phyloP scores from a whole-genome alignment of 2,888 invertebrate genomes.

The Calameuta pallipes region DNA sequence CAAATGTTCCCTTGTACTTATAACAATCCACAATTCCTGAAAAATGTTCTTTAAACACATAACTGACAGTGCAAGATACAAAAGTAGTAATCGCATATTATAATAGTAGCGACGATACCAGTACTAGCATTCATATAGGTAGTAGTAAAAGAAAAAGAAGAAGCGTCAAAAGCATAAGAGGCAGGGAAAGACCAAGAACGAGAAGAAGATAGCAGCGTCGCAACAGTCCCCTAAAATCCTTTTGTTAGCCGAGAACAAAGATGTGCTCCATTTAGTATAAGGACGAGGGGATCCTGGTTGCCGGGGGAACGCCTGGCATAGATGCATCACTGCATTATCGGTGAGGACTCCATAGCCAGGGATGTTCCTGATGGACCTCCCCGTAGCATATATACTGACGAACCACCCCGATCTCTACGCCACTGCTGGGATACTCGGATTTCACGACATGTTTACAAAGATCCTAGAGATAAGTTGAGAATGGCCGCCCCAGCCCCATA shows the following conservation, averaged over 20 bases:
- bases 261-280: conserved; percentile 53
- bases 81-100: neutral
- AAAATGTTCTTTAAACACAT: neutral
- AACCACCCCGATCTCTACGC: conserved; percentile 58
- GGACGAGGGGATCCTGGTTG: conserved; percentile 43
- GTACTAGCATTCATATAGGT: neutral
- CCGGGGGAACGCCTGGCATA: conserved; percentile 43
- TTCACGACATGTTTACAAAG: conserved; percentile 67
- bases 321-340: conserved; percentile 11
- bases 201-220: conserved; percentile 24
- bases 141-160: neutral
- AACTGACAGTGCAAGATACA: neutral
- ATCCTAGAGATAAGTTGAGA: conserved; percentile 67
- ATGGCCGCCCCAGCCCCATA: conserved; percentile 62
- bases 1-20: neutral
- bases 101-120: neutral
- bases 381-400: neutral
- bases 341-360: neutral
- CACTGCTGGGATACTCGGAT: conserved; percentile 65
- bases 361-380: neutral
- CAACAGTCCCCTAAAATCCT: conserved; percentile 28
- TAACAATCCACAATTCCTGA: neutral
- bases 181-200: conserved; percentile 9
- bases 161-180: conserved; percentile 2
- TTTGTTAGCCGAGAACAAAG: conserved; percentile 55